Evolutionary conservation across 2,888 invertebrate genomes (phyloP), one percentile per base, ranked within the genome.

Genomic region (Nebria brevicollis): DNA sequence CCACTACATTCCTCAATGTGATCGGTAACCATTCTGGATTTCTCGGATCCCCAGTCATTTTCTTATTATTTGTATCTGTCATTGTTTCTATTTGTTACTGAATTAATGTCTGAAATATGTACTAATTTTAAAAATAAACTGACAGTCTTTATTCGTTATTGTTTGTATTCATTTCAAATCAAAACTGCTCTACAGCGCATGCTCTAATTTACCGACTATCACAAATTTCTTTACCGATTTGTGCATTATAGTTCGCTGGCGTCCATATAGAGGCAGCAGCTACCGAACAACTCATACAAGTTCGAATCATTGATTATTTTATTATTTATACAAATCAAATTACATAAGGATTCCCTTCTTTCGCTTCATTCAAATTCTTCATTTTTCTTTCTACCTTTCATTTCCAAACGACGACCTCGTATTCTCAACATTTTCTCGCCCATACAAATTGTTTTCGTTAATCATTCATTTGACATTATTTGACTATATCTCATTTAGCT

Each of bases 1-100:
- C 85, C 74, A 84, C 80, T 82, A 84, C 82, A 75, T 84, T 84
- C 70, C 84, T 77, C 74, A 86, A 80, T 74, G 82, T 81, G 34
- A 73, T 73, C 75, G 74, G 73, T n/a, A 84, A 81, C 54, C 77
- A 20, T 77, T 82, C 82, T 20, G 83, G 80, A 77, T 81, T 81
- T 43, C 81, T 74, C 10, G 72, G n/a, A 1, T 66, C n/a, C 11
- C 15, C 13, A 73, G 43, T 25, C 1, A 34, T 64, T 15, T 26
- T 11, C 26, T 79, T 68, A 13, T 70, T 64, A 20, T 54, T 72
- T 75, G 26, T 4, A 26, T 75, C 75, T 15, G 64, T 34, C 75
- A 80, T 75, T 64, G 70, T 72, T 6, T 42, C 66, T 10, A 7
- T n/a, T 26, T 11, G 11, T n/a, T 13, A n/a, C n/a, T 8, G 0